Base-by-base conservation (phyloP, 2,888 invertebrate species). In the Hyposoter didymator region DNA sequence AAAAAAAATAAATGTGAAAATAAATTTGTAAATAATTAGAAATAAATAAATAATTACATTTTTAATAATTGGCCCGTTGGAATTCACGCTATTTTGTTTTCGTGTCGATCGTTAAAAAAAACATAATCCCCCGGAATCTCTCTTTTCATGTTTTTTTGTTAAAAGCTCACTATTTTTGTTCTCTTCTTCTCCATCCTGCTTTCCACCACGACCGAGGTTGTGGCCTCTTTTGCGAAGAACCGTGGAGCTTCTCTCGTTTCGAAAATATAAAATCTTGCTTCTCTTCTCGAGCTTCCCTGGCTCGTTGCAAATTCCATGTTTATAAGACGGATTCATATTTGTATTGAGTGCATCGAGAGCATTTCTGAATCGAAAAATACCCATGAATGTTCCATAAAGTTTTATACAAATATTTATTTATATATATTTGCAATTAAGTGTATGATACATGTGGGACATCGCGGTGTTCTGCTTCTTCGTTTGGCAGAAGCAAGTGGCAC, bases 401-500 rank as follows among this genome's bases (percentile, higher is more conserved):
- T 39, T 39, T 10, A 1, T 8, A 0, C 10, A 10, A 39, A 10
- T 10, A 7, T 39, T 39, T 39, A 35, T 39, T 39, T 10, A 12
- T 67, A 10, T 43, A 47, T 22, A 22, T 22, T 22, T 69, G 69
- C 45, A 45, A 62, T 28, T 39, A 17, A 19, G 62, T 35, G 43
- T 17, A 47, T 14, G 5, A 47, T 19, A 39, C 64, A n/a, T 32
- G 17, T 52, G 43, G n/a, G 75, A 79, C 59, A 14, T 22, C n/a
- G 28, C n/a, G 28, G 72, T 67, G 76, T 84, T 67, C 80, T 66
- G 80, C 52, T 76, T 80, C 66, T 10, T 39, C n/a, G 45, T 76
- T 84, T 84, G 84, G 80, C 80, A 84, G 84, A 67, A 43, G 80
- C 76, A 84, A 84, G 84, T 84, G 73, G 80, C 80, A 84, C 84